Conservation (phyloP, 2,888 invertebrate species). For the Dinocampus coccinellae region DNA sequence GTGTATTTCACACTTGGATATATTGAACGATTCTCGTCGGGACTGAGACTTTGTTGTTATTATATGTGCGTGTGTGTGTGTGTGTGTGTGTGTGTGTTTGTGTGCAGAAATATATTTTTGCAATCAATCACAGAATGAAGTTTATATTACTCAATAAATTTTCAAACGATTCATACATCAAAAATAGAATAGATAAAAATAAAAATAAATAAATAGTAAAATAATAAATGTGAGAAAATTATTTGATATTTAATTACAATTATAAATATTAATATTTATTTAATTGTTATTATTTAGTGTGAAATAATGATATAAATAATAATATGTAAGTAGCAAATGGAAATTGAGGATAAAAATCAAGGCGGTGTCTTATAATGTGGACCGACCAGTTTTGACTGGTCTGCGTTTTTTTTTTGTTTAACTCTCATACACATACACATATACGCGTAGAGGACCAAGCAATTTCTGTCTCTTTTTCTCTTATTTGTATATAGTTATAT, state of each 20-base stretch:
- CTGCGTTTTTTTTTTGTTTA: constrained; percentile 15
- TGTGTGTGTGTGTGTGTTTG: not conserved
- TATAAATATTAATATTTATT: not conserved
- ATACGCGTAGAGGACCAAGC: too few relatives aligned
- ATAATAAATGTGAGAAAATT: constrained; percentile 2
- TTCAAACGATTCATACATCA: constrained; percentile 19
- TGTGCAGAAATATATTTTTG: constrained; percentile 10
- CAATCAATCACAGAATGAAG: constrained; percentile 28
- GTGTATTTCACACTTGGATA: not conserved
- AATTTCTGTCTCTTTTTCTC: not conserved
- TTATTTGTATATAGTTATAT: not conserved
- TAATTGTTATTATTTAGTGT: not conserved
- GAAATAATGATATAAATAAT: not conserved
- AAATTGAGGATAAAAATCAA: not conserved
- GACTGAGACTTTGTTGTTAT: not conserved
- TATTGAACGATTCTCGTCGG: not conserved
- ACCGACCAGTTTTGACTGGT: constrained; percentile 39
- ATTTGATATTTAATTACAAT: not conserved
- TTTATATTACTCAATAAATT: constrained; percentile 20
- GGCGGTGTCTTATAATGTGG: not conserved
- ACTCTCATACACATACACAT: too few relatives aligned
- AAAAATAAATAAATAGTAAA: not conserved
- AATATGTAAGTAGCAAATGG: not conserved
- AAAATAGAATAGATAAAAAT: not conserved
- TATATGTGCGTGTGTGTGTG: not conserved